These are phyloP conservation scores for Pangasius larnaudii DNA, from an alignment of 2,797 vertebrate genomes.

Conservation along the genomic window DNA sequence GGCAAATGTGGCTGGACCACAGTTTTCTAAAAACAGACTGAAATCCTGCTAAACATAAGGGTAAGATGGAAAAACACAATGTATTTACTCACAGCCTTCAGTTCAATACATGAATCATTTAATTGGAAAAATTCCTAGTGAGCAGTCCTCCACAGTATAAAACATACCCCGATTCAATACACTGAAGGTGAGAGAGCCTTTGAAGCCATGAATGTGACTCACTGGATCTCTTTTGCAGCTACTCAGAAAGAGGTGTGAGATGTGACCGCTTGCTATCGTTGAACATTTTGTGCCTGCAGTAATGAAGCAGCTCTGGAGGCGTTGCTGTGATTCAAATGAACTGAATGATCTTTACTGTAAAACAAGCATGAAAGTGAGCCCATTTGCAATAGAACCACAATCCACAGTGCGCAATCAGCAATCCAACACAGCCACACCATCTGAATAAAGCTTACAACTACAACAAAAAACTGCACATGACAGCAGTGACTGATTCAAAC, in stretches of 20 bases:
- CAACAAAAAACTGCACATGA: background rate
- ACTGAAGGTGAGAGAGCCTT: background rate
- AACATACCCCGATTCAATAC: background rate
- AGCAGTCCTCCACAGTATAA: background rate
- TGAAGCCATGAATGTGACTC: conserved; percentile 21
- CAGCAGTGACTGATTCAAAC: background rate
- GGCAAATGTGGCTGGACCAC: background rate
- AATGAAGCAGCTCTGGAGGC: conserved; percentile 42
- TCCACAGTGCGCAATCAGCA: background rate
- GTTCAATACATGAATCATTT: background rate
- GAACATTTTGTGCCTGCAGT: conserved; percentile 35
- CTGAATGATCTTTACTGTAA: conserved; percentile 44
- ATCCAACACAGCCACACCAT: background rate
- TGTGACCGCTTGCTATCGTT: conserved; percentile 14
- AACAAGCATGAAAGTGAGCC: background rate
- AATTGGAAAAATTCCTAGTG: background rate
- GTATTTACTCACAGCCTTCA: background rate
- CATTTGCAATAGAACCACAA: background rate
- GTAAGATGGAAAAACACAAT: background rate
- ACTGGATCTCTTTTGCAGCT: conserved; percentile 19
- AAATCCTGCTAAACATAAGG: conserved; percentile 5
- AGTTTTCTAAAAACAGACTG: conserved; percentile 9
- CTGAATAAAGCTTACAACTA: background rate
- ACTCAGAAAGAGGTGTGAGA: conserved; percentile 10
- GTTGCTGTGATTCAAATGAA: conserved; percentile 52